These are phyloP conservation scores for Limanda limanda DNA, from an alignment of 2,113 vertebrate genomes.

Conservation along the genomic window DNA sequence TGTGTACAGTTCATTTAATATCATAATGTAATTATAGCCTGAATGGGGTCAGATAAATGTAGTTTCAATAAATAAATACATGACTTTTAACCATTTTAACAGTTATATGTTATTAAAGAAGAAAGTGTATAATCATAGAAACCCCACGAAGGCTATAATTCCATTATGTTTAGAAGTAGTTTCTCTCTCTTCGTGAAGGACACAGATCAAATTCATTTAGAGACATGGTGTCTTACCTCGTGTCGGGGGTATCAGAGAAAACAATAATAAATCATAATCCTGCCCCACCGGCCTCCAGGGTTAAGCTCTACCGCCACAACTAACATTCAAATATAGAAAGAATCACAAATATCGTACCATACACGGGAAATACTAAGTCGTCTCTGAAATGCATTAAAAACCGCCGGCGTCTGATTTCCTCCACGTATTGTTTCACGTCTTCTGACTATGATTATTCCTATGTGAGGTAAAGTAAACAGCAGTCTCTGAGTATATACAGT, in stretches of 20 bases:
- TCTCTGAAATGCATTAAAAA: constrained; percentile 61
- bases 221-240: background rate
- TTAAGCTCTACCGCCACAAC: constrained; percentile 62
- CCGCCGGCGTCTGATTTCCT: constrained; percentile 29
- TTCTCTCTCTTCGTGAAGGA: background rate
- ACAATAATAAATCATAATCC: background rate
- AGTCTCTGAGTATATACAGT: constrained; percentile 73
- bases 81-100: too few relatives aligned
- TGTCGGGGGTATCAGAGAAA: background rate
- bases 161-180: background rate
- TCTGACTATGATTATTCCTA: constrained; percentile 58
- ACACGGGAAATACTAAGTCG: constrained; percentile 62
- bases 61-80: too few relatives aligned
- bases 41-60: too few relatives aligned
- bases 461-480: constrained; percentile 75
- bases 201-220: background rate
- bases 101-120: too few relatives aligned
- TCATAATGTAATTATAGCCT: background rate
- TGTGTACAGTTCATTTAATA: background rate
- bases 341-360: constrained; percentile 68
- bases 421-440: constrained; percentile 37
- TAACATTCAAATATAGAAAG: constrained; percentile 74
- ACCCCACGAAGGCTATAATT: background rate
- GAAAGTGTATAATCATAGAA: background rate
- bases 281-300: constrained; percentile 13